Percentiles rank a stretch among this genome's conserved stretches.
Evolutionary conservation across 1,140 invertebrate species (phyloP).

Genomic region (Saccostrea echinata): DNA sequence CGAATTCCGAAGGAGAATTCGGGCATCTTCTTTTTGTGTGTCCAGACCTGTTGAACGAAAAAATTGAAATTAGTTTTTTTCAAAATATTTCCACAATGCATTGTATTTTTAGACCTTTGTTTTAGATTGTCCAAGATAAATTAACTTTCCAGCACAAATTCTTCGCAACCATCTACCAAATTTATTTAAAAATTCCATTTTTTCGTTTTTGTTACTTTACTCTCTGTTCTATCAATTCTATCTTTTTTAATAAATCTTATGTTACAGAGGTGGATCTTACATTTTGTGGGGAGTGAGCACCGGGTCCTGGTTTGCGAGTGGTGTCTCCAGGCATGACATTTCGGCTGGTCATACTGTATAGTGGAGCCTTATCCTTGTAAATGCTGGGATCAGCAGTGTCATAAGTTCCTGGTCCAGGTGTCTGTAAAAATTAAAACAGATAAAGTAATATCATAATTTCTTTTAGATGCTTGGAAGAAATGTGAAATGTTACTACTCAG

Average conservation of each 20-base stretch:
- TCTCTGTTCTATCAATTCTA: too few relatives aligned
- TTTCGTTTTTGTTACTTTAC: too few relatives aligned
- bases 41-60: constrained; percentile 51
- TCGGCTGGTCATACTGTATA: constrained; percentile 91
- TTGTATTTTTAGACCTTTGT: neutral
- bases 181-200: too few relatives aligned
- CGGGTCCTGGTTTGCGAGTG: constrained; percentile 91
- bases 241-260: neutral
- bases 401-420: constrained; percentile 81
- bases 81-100: neutral
- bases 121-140: too few relatives aligned
- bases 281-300: constrained; percentile 95
- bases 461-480: too few relatives aligned
- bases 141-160: too few relatives aligned
- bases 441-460: too few relatives aligned
- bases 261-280: constrained; percentile 81
- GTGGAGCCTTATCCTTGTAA: constrained; percentile 86
- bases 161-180: too few relatives aligned
- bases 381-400: constrained; percentile 82
- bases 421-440: constrained; percentile 64
- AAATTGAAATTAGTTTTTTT: neutral
- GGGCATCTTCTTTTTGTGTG: constrained; percentile 79
- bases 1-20: constrained; percentile 92
- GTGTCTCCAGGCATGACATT: constrained; percentile 88
- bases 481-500: too few relatives aligned